Conservation (phyloP, 1,140 invertebrate genomes). For the Cyphomyrmex costatus region DNA sequence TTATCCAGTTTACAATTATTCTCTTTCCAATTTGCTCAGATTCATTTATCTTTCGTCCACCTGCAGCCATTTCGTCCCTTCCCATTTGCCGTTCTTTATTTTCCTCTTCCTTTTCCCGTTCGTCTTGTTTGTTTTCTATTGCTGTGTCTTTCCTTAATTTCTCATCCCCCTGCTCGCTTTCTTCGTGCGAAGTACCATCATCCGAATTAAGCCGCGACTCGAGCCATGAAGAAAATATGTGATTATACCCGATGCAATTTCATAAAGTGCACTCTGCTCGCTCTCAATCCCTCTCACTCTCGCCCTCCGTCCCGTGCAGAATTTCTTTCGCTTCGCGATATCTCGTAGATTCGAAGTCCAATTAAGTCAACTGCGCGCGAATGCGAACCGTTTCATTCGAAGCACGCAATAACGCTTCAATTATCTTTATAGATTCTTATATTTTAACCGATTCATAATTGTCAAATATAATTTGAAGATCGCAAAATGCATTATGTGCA, state of each 20-base stretch:
- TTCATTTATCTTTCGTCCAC: not conserved
- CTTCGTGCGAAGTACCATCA: not conserved
- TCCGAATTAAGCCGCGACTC: conserved; percentile 35
- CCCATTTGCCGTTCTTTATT: not conserved
- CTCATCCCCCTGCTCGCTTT: not conserved
- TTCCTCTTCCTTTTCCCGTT: not conserved
- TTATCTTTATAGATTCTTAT: conserved; percentile 33
- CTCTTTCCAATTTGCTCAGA: not conserved
- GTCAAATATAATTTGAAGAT: not conserved
- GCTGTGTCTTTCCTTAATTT: conserved; percentile 11
- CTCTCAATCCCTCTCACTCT: not conserved
- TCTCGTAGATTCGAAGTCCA: conserved; percentile 13
- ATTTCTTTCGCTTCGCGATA: conserved; percentile 37
- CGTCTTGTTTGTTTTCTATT: conserved; percentile 36
- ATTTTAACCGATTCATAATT: not conserved
- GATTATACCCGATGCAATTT: conserved; percentile 58
- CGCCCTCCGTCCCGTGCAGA: not conserved
- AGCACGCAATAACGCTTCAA: not conserved
- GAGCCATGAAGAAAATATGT: conserved; percentile 48
- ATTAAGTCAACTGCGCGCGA: conserved; percentile 28
- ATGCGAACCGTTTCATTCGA: not conserved
- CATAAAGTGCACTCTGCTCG: conserved; percentile 40
- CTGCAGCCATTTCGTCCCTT: not conserved
- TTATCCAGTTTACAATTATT: not conserved
- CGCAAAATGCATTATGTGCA: not conserved